Evolutionary conservation across 2,797 vertebrate genomes (phyloP).

Genomic region (Xenentodon cancila): DNA sequence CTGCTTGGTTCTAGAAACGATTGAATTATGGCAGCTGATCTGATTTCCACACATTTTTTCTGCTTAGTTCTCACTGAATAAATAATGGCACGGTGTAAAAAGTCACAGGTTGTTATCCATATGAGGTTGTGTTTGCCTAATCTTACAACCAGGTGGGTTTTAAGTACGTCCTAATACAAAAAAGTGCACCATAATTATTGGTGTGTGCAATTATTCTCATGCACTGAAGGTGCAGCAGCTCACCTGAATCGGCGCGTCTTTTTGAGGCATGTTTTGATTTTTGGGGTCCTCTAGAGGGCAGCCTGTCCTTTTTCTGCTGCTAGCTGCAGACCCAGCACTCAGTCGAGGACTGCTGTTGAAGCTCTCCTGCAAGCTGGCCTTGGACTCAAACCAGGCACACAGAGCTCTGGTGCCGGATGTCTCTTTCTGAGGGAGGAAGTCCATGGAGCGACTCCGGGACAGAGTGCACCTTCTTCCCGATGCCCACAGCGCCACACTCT

Average conservation of each 20-base stretch:
- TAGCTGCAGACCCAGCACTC: constrained; percentile 3
- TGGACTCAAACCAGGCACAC: constrained; percentile 80
- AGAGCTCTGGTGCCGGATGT: constrained; percentile 63
- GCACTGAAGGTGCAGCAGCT: neutral
- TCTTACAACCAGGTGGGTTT: no score
- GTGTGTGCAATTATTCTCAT: no score
- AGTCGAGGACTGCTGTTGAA: constrained; percentile 50
- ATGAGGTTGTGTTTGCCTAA: no score
- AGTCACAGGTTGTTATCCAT: no score
- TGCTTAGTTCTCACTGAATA: no score
- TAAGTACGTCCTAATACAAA: no score
- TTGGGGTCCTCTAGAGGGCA: constrained; percentile 52
- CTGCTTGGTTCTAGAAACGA: no score
- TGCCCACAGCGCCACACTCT: constrained; percentile 1
- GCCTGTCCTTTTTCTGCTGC: constrained; percentile 26
- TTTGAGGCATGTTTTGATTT: constrained; percentile 39
- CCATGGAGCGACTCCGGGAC: constrained; percentile 79
- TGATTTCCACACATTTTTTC: no score
- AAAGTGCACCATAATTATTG: no score
- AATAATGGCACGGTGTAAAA: no score
- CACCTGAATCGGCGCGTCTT: constrained; percentile 53
- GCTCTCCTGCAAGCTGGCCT: constrained; percentile 47
- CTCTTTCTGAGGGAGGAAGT: constrained; percentile 66
- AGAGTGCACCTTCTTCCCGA: constrained; percentile 32
- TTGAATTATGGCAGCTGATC: no score